Percentiles rank a stretch among this genome's conserved stretches.
Conservation (phyloP, 2,888 invertebrate genomes). For the Globia sparganii region DNA sequence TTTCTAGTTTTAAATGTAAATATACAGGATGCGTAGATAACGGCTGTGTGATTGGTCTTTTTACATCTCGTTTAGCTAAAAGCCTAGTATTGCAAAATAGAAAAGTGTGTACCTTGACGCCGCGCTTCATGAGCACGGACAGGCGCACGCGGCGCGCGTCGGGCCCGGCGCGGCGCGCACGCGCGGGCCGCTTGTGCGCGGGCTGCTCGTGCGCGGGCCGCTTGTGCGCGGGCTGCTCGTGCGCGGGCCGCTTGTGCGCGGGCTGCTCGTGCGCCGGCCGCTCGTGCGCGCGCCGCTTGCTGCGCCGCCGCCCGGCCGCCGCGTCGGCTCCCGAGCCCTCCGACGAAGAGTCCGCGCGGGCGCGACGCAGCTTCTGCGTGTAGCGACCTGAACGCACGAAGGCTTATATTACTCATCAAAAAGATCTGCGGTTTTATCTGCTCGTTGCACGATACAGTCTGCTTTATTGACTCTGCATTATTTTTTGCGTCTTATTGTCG, state of each 20-base stretch:
- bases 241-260: conserved; percentile 51
- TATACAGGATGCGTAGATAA: not conserved
- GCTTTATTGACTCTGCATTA: not conserved
- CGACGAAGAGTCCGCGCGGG: conserved; percentile 37
- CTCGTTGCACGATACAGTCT: not conserved
- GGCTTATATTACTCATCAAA: not conserved
- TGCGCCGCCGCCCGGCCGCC: conserved; percentile 48
- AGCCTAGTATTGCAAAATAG: not conserved
- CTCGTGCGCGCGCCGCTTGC: conserved; percentile 48
- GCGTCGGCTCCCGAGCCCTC: conserved; percentile 40
- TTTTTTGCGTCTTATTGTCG: not conserved
- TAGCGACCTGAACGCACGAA: not conserved
- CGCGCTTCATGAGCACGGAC: conserved; percentile 80
- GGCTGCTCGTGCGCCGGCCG: too few species aligned
- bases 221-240: conserved; percentile 35
- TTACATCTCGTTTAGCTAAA: not conserved
- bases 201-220: conserved; percentile 44
- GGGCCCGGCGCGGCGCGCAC: conserved; percentile 34
- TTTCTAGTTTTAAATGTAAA: too few species aligned
- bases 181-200: too few species aligned
- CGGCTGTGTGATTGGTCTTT: not conserved
- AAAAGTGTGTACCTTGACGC: conserved; percentile 73
- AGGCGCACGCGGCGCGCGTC: conserved; percentile 81
- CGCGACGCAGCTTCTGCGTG: conserved; percentile 40
- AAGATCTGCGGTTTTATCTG: not conserved